Base-by-base conservation (phyloP, 1,140 invertebrate genomes). In the Calephelis nemesis region DNA sequence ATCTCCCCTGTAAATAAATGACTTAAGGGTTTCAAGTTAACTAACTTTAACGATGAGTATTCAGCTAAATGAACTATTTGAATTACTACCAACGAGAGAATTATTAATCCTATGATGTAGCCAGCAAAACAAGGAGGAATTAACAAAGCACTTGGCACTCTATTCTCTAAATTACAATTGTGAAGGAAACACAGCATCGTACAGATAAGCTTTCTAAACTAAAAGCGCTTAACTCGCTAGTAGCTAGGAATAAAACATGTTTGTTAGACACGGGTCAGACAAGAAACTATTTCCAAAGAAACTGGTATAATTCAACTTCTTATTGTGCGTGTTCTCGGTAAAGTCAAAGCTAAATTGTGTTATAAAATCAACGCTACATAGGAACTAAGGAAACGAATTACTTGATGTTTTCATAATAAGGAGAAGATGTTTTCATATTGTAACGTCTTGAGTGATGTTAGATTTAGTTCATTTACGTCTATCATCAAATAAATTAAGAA, bases 101-200 rank as follows among this genome's bases (percentile, higher is more conserved):
- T 12, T 60, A 60, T 60, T 60, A 60, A 60, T 60, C 30, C 11
- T 60, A 42, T 60, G 58, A 60, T 60, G 58, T 60, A 39, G 54
- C 54, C 30, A 30, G 58, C 58, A 60, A 60, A 60, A 60, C 58
- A 60, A 40, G 58, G 58, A 60, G 30, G 58, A 30, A 60, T 60
- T 60, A 60, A 60, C 58, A 39, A 60, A 60, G 30, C 30, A 30
- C 30, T 60, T 60, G 58, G 58, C 30, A 60, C 30, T 60, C 19
- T 39, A 60, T 60, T 42, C 39, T 60, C 39, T 60, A 60, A 60
- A 60, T 60, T 60, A 60, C 58, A 60, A 60, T 40, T n/a, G 58
- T 40, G 30, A 40, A 60, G 58, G 30, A 60, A 60, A 60, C 39
- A 19, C 30, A 60, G 58, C 12, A 12, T 19, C 39, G 12, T 12